Evolutionary conservation across 2,797 vertebrate genomes (phyloP).

Genomic region (Sorex maritimensis): DNA sequence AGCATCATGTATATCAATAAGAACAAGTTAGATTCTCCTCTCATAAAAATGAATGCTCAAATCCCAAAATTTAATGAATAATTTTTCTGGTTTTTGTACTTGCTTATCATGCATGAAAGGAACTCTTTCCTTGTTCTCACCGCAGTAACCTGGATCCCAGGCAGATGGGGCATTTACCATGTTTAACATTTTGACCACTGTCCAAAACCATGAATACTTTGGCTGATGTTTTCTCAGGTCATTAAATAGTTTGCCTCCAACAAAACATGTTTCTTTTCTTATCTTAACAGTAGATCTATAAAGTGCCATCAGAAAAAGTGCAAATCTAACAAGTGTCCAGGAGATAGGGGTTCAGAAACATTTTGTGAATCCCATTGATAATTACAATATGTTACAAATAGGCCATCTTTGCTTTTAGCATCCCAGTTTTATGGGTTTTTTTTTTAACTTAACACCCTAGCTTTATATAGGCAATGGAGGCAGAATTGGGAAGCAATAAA

Average conservation of each 20-base stretch:
- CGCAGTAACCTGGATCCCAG: neutral
- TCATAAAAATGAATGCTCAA: neutral
- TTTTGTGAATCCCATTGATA: neutral
- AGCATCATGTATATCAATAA: neutral
- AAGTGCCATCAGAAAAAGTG: accelerated
- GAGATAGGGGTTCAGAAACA: neutral
- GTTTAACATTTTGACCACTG: neutral
- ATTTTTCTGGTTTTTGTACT: neutral
- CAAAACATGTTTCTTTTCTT: neutral
- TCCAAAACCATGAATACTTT: neutral
- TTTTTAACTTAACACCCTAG: neutral
- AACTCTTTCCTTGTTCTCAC: neutral
- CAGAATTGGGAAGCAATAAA: neutral
- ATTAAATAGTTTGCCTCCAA: neutral
- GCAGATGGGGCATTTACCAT: neutral
- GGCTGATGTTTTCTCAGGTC: neutral
- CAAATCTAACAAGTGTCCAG: neutral
- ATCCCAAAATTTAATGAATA: neutral
- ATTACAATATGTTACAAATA: neutral
- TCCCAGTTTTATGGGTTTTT: neutral
- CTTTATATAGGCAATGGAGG: neutral
- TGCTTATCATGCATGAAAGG: neutral
- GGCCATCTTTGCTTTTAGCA: neutral
- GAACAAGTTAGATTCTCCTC: neutral
- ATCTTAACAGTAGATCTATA: neutral